A percentile compares a stretch with the other conserved stretches of the same genome.
These are phyloP conservation scores for Rhea pennata DNA, from an alignment of 2,113 vertebrate genomes.

Conservation along the genomic window DNA sequence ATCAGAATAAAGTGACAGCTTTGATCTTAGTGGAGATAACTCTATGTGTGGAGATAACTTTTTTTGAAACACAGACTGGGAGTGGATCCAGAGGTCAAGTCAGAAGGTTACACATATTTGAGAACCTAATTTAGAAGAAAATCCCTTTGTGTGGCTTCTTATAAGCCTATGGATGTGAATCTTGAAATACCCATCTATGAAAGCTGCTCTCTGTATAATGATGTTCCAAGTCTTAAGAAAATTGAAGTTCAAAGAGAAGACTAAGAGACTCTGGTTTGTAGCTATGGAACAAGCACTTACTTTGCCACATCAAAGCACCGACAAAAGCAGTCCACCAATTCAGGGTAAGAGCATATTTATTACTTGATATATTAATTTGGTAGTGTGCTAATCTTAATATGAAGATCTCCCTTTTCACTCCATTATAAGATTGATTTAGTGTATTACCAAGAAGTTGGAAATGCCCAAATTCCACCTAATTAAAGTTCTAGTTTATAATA, in stretches of 20 bases:
- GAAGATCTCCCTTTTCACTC: constrained; percentile 17
- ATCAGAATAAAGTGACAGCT: constrained; percentile 20
- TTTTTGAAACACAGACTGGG: constrained; percentile 45
- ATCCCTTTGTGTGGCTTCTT: constrained; percentile 25
- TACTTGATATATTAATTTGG: constrained; percentile 61
- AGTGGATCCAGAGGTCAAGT: constrained; percentile 30
- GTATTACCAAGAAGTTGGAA: constrained; percentile 1
- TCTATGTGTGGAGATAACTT: constrained; percentile 4
- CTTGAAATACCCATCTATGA: neutral
- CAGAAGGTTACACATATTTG: constrained; percentile 46
- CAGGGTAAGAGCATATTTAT: neutral
- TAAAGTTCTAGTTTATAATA: neutral
- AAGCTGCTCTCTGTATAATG: neutral
- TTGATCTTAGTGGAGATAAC: constrained; percentile 33
- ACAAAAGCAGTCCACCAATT: constrained; percentile 36
- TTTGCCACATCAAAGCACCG: constrained; percentile 38
- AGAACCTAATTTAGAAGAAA: constrained; percentile 33
- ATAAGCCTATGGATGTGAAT: constrained; percentile 10
- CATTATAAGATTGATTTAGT: constrained; percentile 42
- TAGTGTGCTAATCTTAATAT: neutral
- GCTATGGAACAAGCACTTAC: neutral
- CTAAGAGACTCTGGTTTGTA: constrained; percentile 2
- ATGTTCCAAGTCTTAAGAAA: constrained; percentile 15
- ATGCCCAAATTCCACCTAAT: neutral
- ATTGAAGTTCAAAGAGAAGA: constrained; percentile 36